A percentile compares a stretch with the other conserved stretches of the same genome.
Evolutionary conservation across 2,888 invertebrate species (phyloP).

Genomic region (Cyclophora punctaria): DNA sequence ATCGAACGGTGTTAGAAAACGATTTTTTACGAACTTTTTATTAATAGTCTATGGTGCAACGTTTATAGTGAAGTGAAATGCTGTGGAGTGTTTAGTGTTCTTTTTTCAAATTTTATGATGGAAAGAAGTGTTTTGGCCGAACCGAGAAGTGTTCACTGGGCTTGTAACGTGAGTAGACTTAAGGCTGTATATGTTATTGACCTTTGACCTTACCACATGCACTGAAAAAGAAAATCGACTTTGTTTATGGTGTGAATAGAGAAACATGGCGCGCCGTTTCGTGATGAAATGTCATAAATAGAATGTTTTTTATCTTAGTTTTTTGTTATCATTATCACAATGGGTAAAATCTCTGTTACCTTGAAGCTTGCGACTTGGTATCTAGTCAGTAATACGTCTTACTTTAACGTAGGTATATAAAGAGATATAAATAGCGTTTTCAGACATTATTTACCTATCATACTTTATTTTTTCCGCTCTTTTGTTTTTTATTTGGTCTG

Average conservation of each 20-base stretch:
- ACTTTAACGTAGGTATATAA: no score
- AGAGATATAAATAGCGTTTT: no score
- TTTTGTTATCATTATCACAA: slow-evolving; percentile 1
- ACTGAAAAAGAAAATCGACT: slow-evolving; percentile 4
- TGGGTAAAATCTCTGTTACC: neutral
- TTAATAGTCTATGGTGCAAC: slow-evolving; percentile 29
- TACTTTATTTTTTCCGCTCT: no score
- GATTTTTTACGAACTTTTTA: slow-evolving; percentile 38
- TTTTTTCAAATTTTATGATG: slow-evolving; percentile 46
- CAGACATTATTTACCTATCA: no score
- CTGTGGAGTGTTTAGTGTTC: slow-evolving; percentile 42
- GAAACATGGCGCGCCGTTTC: neutral
- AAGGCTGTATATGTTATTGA: slow-evolving; percentile 18
- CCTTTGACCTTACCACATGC: slow-evolving; percentile 22
- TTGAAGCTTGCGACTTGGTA: no score
- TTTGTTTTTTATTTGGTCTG: no score
- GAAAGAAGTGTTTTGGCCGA: slow-evolving; percentile 66
- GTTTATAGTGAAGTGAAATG: slow-evolving; percentile 50
- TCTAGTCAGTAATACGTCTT: no score
- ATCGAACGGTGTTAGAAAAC: slow-evolving; percentile 48
- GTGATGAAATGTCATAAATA: neutral
- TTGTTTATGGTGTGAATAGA: slow-evolving; percentile 8
- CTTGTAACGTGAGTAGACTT: slow-evolving; percentile 58
- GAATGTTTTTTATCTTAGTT: slow-evolving; percentile 2
- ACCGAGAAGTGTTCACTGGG: slow-evolving; percentile 63